phyloP scores from a whole-genome alignment of 2,888 invertebrate species.

The Chydorus sphaericus region DNA sequence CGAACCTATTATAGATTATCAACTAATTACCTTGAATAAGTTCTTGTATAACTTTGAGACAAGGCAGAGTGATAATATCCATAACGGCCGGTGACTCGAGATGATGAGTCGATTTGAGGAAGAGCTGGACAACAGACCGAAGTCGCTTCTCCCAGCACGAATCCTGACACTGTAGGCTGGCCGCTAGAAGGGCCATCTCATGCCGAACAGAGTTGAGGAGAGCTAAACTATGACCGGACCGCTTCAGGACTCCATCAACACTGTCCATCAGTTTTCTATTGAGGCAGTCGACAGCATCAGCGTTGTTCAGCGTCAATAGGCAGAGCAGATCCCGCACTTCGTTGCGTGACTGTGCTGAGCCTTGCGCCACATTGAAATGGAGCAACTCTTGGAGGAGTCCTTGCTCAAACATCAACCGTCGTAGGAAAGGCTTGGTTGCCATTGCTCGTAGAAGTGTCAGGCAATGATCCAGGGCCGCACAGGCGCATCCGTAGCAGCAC shows the following conservation, averaged over 20 bases:
- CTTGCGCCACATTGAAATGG: slow-evolving; percentile 75
- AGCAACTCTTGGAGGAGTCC: slow-evolving; percentile 80
- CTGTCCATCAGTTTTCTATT: slow-evolving; percentile 60
- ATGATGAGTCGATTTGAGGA: slow-evolving; percentile 59
- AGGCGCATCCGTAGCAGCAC: slow-evolving; percentile 44
- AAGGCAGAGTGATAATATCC: slow-evolving; percentile 82
- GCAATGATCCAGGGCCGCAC: slow-evolving; percentile 86
- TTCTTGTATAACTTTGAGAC: slow-evolving; percentile 75
- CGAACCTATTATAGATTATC: too few species aligned
- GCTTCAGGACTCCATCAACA: slow-evolving; percentile 21
- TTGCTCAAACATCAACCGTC: slow-evolving; percentile 60
- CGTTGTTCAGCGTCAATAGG: slow-evolving; percentile 72
- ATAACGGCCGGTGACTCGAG: slow-evolving; percentile 72
- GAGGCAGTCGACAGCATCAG: slow-evolving; percentile 63
- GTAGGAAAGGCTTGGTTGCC: slow-evolving; percentile 60
- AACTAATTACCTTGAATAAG: slow-evolving; percentile 38
- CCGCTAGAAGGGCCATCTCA: slow-evolving; percentile 73
- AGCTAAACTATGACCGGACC: slow-evolving; percentile 45
- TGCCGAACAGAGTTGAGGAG: slow-evolving; percentile 67
- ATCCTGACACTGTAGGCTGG: slow-evolving; percentile 80
- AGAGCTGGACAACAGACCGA: slow-evolving; percentile 68
- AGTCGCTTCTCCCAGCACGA: slow-evolving; percentile 89
- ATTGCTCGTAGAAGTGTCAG: slow-evolving; percentile 76
- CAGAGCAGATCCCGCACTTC: slow-evolving; percentile 69
- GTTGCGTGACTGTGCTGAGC: slow-evolving; percentile 45